A percentile compares a stretch with the other conserved stretches of the same genome.
Evolutionary conservation across 2,888 invertebrate species (phyloP).

Genomic region (Prosopocoilus inquinatus): DNA sequence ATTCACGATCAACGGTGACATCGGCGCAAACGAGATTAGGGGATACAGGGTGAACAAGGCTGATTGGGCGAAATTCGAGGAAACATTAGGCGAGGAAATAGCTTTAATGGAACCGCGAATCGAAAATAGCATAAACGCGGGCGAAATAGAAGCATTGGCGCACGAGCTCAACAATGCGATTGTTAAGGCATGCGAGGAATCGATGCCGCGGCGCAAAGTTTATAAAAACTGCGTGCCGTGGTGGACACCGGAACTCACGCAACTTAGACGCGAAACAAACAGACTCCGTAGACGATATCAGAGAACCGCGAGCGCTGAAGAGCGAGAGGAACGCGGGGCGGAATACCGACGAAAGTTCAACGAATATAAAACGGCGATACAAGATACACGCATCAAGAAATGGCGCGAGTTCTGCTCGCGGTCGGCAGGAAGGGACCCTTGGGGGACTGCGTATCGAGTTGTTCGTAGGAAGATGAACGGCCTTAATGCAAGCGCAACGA

Average conservation of each 20-base stretch:
- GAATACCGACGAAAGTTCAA: not conserved
- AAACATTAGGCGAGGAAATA: not conserved
- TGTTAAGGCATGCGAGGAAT: conserved; percentile 1
- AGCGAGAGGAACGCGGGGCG: not conserved
- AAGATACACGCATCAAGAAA: not conserved
- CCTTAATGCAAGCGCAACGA: not conserved
- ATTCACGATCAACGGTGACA: not conserved
- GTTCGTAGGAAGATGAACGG: not conserved
- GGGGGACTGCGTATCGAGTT: conserved; percentile 16
- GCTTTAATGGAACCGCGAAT: too few species aligned
- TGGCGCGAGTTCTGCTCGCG: conserved; percentile 15
- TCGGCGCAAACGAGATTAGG: too few species aligned
- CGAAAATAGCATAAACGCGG: too few species aligned
- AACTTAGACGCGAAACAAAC: not conserved
- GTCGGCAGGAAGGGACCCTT: conserved; percentile 14
- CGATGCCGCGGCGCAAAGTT: conserved; percentile 7
- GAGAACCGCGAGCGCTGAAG: not conserved
- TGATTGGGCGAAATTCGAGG: not conserved
- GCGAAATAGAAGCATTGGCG: not conserved
- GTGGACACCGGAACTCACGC: conserved; percentile 20
- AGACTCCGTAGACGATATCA: conserved; percentile 4
- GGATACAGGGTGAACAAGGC: conserved; percentile 1
- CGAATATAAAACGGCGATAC: conserved; percentile 5
- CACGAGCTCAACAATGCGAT: conserved; percentile 5
- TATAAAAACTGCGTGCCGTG: conserved; percentile 16